phyloP scores from a whole-genome alignment of 2,113 vertebrate species.

The Leucosticte australis region DNA sequence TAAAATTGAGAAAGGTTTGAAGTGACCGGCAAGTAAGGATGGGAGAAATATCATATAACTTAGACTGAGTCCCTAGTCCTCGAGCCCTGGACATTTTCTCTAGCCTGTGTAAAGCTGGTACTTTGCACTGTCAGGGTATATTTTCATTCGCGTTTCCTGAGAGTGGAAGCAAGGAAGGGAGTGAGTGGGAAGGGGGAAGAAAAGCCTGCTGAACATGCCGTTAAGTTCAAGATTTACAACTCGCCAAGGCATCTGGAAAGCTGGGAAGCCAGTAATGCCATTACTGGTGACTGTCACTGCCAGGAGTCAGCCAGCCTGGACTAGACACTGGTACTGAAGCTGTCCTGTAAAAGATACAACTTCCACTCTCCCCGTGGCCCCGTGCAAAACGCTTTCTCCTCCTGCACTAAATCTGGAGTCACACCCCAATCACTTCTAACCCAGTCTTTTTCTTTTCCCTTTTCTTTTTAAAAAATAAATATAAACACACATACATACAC shows the following conservation, averaged over 20 bases:
- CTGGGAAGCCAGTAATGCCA: slow-evolving; percentile 56
- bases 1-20: not conserved
- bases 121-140: not conserved
- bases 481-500: not conserved
- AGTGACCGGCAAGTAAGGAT: not conserved
- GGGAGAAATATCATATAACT: slow-evolving; percentile 20
- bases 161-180: not conserved
- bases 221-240: slow-evolving; percentile 80
- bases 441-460: rapidly evolving
- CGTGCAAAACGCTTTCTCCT: not conserved
- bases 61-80: not conserved
- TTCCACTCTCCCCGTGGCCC: not conserved
- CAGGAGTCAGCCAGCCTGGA: slow-evolving; percentile 24
- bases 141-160: slow-evolving; percentile 15
- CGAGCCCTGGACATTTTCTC: not conserved
- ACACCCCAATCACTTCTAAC: not conserved
- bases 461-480: not conserved
- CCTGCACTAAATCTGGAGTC: slow-evolving; percentile 23
- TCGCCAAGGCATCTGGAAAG: slow-evolving; percentile 66
- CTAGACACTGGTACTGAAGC: slow-evolving; percentile 49
- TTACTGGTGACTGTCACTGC: slow-evolving; percentile 60
- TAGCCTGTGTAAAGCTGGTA: not conserved
- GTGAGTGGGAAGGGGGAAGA: slow-evolving; percentile 13
- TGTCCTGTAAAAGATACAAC: slow-evolving; percentile 36
- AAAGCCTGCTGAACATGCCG: slow-evolving; percentile 62